Evolutionary conservation across 2,797 vertebrate species (phyloP), one percentile per base, ranked within the genome.

Genomic region (Eospalax fontanierii): DNA sequence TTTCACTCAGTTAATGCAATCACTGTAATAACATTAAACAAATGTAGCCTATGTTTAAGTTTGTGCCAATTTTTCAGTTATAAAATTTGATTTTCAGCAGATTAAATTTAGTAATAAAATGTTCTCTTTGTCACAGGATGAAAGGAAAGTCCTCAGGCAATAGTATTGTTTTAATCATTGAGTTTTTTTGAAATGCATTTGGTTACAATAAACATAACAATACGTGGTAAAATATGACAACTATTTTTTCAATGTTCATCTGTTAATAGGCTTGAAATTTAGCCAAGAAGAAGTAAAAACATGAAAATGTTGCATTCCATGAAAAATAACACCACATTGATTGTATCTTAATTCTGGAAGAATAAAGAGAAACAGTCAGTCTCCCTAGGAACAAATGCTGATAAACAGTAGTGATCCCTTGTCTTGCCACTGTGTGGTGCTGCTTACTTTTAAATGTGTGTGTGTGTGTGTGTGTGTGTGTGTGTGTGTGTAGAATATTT

Each of bases 61-160:
- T 96, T 97, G 87, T 79, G 24, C 74, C 91, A 95, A 96, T 91
- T 95, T 96, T 95, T 94, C n/a, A 87, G 76, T 89, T 84, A 93
- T 91, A 87, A 94, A 97, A 79, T 96, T 93, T 96, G 86, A 94
- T 96, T 96, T 96, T 96, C 91, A 91, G 93, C 14, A 65, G 46
- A 96, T 97, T 96, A 94, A 96, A 95, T 96, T 94, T 92, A 94
- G 65, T 82, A 94, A 93, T 94, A 95, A 92, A 93, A 95, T 91
- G 38, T 96, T 92, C 91, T 96, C 54, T 92, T 73, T 87, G 33
- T 57, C 87, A 95, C 78, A 61, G 74, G 95, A 96, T 91, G 88
- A 96, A 96, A 96, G 65, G 40, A 88, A 95, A 89, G 43, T 46
- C 95, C 94, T 90, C 24, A 38, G 91, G 95, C 94, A 88, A 82